Conservation (phyloP, 1,140 invertebrate genomes). For the Berghia stephanieae region DNA sequence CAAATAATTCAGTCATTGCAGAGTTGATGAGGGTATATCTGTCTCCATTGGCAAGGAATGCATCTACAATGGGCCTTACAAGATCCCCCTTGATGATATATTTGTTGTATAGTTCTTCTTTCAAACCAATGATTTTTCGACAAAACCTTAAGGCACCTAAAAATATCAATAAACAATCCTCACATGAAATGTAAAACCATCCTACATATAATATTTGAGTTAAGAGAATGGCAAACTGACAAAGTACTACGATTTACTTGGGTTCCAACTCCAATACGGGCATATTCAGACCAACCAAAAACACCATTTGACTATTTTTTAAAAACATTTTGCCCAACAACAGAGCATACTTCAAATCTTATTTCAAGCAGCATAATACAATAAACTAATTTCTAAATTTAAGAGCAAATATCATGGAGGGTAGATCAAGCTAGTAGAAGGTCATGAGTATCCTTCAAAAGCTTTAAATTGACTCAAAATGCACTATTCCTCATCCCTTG, state of each 20-base stretch:
- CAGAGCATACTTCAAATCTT: no score
- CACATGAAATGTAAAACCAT: conserved; percentile 76
- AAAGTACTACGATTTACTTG: not conserved
- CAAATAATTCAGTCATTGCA: conserved; percentile 98
- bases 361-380: no score
- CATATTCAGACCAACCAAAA: no score
- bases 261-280: no score
- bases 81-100: conserved; percentile 96
- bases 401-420: no score
- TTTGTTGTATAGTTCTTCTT: conserved; percentile 98
- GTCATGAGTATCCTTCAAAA: no score
- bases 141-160: conserved; percentile 90
- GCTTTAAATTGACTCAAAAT: no score
- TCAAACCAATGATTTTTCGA: conserved; percentile 95
- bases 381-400: no score
- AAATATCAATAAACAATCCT: conserved; percentile 62
- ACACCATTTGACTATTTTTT: no score
- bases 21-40: conserved; percentile 99
- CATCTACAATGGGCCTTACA: conserved; percentile 94
- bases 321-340: no score
- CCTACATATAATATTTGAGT: not conserved
- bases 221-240: not conserved
- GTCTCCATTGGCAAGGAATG: conserved; percentile 95
- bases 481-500: no score
- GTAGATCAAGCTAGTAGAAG: no score